phyloP scores from a whole-genome alignment of 2,888 invertebrate species.

The Tiphia femorata region DNA sequence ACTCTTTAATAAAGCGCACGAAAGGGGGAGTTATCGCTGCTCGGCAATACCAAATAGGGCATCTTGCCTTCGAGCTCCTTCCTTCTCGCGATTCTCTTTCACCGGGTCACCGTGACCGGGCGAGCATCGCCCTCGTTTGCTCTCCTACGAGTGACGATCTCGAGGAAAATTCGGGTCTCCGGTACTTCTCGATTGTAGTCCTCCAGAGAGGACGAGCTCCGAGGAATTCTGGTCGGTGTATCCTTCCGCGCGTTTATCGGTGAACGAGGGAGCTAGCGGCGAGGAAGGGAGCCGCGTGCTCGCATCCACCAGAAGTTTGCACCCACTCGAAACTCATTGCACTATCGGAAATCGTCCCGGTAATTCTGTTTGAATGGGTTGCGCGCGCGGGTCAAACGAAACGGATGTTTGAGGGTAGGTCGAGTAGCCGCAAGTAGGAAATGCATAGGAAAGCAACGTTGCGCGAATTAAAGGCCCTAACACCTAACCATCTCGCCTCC shows the following conservation, averaged over 20 bases:
- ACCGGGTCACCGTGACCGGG: no score
- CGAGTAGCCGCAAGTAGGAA: neutral
- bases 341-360: neutral
- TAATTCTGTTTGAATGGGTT: neutral
- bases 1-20: slow-evolving; percentile 26
- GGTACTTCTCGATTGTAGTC: no score
- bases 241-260: no score
- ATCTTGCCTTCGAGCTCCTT: slow-evolving; percentile 11
- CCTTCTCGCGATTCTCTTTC: no score
- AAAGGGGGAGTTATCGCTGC: slow-evolving; percentile 6
- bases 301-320: neutral
- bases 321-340: neutral
- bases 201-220: no score
- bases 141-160: no score
- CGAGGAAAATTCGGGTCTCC: no score
- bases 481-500: no score
- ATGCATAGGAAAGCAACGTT: slow-evolving; percentile 15
- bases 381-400: neutral
- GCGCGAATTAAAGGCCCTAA: slow-evolving; percentile 18
- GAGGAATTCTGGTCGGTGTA: no score
- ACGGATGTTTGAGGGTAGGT: neutral
- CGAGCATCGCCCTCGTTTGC: no score
- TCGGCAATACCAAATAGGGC: slow-evolving; percentile 11
- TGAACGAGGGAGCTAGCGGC: no score
- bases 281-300: neutral